These are phyloP conservation scores for Microctonus aethiopoides DNA, from an alignment of 2,888 invertebrate species.

Conservation along the genomic window DNA sequence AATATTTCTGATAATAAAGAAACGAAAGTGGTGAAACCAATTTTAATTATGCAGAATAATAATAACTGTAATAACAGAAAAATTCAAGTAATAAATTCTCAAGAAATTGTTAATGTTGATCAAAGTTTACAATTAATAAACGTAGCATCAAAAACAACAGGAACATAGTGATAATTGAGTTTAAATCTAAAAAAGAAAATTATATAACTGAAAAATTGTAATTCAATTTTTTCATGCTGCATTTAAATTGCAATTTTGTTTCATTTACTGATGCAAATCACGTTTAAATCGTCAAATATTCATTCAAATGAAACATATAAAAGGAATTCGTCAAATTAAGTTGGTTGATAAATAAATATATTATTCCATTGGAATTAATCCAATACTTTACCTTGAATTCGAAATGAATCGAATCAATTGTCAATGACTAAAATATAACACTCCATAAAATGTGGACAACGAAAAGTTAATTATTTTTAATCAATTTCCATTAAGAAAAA, in stretches of 20 bases:
- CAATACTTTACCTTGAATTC: not conserved
- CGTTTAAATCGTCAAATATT: no score
- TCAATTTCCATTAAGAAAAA: no score
- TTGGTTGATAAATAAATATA: no score
- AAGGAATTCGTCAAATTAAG: no score
- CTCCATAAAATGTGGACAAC: no score
- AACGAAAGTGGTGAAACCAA: slow-evolving; percentile 41
- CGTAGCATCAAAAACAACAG: slow-evolving; percentile 51
- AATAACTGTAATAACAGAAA: not conserved
- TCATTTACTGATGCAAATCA: not conserved
- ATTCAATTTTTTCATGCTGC: no score
- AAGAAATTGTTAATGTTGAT: slow-evolving; percentile 52
- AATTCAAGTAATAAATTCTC: slow-evolving; percentile 40
- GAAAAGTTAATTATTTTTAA: no score
- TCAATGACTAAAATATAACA: not conserved
- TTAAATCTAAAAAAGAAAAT: slow-evolving; percentile 6
- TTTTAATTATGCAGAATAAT: slow-evolving; percentile 50
- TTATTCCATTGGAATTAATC: no score
- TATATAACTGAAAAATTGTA: not conserved
- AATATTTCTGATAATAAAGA: slow-evolving; percentile 25
- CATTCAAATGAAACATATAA: no score
- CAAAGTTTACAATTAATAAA: slow-evolving; percentile 52
- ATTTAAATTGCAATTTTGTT: not conserved
- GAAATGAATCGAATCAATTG: not conserved
- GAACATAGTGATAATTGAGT: slow-evolving; percentile 43